These are phyloP conservation scores for Sebastes paucispinis DNA, from an alignment of 2,797 vertebrate genomes.

Conservation along the genomic window DNA sequence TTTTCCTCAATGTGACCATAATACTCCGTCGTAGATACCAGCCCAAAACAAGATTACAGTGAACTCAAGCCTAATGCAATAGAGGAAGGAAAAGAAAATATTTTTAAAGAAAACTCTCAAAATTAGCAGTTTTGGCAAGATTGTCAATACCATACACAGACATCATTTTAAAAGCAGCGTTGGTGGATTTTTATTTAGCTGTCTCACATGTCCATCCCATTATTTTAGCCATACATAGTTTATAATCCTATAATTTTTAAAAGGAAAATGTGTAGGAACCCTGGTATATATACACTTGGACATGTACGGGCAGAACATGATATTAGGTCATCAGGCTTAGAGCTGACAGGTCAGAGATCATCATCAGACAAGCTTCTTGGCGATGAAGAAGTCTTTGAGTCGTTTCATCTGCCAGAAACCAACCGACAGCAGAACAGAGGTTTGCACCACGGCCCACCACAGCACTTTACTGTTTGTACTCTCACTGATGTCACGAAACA, in stretches of 20 bases:
- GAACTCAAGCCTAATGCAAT: neutral
- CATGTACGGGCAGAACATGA: neutral
- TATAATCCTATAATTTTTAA: neutral
- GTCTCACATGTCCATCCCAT: neutral
- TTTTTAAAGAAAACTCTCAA: neutral
- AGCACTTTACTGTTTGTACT: constrained; percentile 89
- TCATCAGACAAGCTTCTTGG: constrained; percentile 91
- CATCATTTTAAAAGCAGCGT: neutral
- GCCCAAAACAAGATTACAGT: neutral
- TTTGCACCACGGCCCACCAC: constrained; percentile 91
- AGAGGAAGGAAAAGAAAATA: no score
- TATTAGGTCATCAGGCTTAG: neutral
- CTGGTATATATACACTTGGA: neutral
- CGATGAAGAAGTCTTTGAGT: constrained; percentile 92
- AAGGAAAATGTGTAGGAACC: no score
- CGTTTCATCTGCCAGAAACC: constrained; percentile 94
- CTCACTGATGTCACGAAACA: constrained; percentile 89
- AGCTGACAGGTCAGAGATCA: neutral
- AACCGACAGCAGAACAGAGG: constrained; percentile 83
- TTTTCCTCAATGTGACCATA: no score
- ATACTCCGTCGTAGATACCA: no score
- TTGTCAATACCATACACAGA: neutral
- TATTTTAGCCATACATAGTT: neutral
- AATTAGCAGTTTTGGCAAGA: neutral
- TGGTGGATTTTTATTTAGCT: neutral